Conservation (phyloP, 2,113 vertebrate genomes). For the Mirounga angustirostris region DNA sequence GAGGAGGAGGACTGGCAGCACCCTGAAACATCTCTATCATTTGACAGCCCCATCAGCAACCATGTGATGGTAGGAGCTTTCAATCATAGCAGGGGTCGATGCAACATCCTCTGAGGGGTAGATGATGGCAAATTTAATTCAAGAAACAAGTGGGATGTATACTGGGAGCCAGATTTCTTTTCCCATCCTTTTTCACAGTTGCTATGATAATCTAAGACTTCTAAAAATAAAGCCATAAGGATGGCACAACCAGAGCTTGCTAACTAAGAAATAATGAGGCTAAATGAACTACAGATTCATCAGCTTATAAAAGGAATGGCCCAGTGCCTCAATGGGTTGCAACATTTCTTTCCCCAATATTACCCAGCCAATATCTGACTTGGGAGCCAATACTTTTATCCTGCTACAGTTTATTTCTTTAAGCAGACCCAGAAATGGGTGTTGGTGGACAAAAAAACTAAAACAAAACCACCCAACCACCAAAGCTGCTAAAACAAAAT, state of each 20-base stretch:
- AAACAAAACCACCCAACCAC: not conserved
- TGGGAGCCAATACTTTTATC: constrained; percentile 28
- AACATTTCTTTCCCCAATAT: constrained; percentile 74
- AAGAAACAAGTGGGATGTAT: constrained; percentile 79
- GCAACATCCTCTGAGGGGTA: constrained; percentile 67
- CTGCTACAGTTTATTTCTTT: not conserved
- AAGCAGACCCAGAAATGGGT: not conserved
- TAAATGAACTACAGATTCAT: constrained; percentile 76
- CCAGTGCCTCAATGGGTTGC: constrained; percentile 71
- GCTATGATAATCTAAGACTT: constrained; percentile 81
- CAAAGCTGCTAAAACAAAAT: constrained; percentile 39
- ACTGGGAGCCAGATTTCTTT: constrained; percentile 75
- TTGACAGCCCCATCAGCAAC: constrained; percentile 43
- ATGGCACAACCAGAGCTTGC: constrained; percentile 73
- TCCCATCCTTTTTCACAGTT: constrained; percentile 82
- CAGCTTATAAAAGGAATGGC: constrained; percentile 79
- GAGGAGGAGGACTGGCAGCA: not conserved
- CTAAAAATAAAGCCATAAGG: constrained; percentile 87
- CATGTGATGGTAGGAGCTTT: constrained; percentile 33
- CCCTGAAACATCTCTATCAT: constrained; percentile 7
- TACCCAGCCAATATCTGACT: not conserved
- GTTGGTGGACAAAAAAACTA: not conserved
- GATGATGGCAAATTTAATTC: constrained; percentile 75
- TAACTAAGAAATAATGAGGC: constrained; percentile 85
- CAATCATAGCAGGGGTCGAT: not conserved